Evolutionary conservation across 2,797 vertebrate species (phyloP), one percentile per base, ranked within the genome.

Genomic region (Scolopax bukidnonensis): DNA sequence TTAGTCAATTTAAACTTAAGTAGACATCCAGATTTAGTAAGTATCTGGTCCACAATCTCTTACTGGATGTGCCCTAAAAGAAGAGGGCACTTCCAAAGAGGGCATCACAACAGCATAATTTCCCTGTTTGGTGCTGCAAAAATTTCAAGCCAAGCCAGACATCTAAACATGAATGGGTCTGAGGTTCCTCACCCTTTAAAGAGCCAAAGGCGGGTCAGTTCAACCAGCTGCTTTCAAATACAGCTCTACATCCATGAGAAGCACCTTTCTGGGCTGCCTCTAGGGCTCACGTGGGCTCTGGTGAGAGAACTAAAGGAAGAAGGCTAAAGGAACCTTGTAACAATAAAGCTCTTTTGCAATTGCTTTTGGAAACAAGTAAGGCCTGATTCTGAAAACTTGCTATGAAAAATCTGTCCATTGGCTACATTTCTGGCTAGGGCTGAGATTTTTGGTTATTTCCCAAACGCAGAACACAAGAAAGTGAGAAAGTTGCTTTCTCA

Each of bases 41-140:
- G 7, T 12, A 59, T 20, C 19, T 30, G 11, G 24, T 25, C 53
- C 38, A 56, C 24, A 33, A 17, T 27, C 59, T 77, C 32, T 19
- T 19, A 30, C 33, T 1, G 0, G 40, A 68, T 0, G 0, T 13
- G 6, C 10, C 81, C 6, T 10, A 40, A 76, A 11, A 54, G 41
- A 43, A 43, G 23, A 47, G 4, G 4, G 19, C 27, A 36, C 9
- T 92, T 70, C 30, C 3, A 0, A 75, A 78, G 16, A 64, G 21
- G 11, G 9, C 38, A 75, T 4, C 9, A 0, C 12, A 77, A 80
- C 5, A 12, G 1, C 1, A 4, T 18, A 7, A 36, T 75, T 91
- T 67, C 45, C 12, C 13, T 51, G 7, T 18, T 61, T 5, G 2
- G 43, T 51, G 11, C 50, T 82, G 40, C 9, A 82, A 69, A 78